Conservation (phyloP, 2,113 vertebrate genomes). For the Sylvia atricapilla region DNA sequence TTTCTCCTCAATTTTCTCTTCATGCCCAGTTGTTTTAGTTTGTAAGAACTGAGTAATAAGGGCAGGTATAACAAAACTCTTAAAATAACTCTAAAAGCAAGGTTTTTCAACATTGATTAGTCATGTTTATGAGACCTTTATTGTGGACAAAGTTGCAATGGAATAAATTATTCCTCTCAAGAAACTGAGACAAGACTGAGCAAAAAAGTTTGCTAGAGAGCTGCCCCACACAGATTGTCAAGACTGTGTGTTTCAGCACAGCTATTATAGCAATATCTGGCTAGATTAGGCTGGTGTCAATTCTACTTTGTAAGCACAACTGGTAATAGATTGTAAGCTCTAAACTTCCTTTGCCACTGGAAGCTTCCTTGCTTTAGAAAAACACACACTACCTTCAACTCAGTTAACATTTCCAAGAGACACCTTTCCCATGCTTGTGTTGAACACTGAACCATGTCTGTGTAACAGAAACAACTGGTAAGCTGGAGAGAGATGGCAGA, state of each 20-base stretch:
- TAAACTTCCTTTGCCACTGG: background rate
- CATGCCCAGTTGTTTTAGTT: background rate
- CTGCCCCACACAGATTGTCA: background rate
- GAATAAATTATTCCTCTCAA: background rate
- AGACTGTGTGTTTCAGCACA: background rate
- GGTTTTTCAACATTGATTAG: background rate
- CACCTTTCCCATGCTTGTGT: background rate
- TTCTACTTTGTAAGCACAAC: background rate
- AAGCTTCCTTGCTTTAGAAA: background rate
- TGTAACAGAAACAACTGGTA: background rate
- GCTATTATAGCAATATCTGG: background rate
- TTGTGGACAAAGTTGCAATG: background rate
- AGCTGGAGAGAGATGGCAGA: background rate
- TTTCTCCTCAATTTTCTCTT: background rate
- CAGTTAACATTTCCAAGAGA: background rate
- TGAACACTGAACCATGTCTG: background rate
- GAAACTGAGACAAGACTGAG: rapidly evolving
- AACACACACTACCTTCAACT: background rate
- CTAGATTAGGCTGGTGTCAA: background rate
- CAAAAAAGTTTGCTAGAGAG: background rate
- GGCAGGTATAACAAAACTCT: background rate
- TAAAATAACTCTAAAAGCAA: background rate
- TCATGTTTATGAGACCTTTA: background rate
- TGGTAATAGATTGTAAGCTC: background rate
- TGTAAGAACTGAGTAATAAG: background rate